phyloP scores from a whole-genome alignment of 2,888 invertebrate species.

The Andrena hattorfiana region DNA sequence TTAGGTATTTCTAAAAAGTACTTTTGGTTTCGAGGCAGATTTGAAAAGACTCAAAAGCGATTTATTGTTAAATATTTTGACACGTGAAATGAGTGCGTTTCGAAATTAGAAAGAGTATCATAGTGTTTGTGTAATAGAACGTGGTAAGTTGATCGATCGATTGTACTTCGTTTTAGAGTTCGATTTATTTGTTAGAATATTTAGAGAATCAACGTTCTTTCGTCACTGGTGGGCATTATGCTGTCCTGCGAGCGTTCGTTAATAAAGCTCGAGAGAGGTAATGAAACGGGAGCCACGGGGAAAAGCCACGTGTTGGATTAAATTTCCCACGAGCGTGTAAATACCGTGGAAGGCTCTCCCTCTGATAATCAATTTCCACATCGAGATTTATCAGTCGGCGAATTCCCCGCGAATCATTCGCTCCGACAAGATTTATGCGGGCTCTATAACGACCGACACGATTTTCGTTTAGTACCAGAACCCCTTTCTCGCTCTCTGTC shows the following conservation, averaged over 20 bases:
- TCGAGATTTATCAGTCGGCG: constrained; percentile 64
- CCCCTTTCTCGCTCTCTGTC: constrained; percentile 10
- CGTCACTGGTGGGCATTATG: background rate
- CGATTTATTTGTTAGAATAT: too few relatives aligned
- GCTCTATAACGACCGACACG: constrained; percentile 35
- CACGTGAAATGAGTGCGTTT: too few relatives aligned
- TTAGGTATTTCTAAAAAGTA: too few relatives aligned
- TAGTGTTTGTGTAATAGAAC: too few relatives aligned
- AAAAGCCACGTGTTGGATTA: background rate
- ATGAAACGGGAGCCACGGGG: background rate
- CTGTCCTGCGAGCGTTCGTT: background rate
- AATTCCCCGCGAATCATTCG: constrained; percentile 58
- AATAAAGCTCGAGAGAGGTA: background rate
- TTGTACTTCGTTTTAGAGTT: too few relatives aligned
- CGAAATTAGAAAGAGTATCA: too few relatives aligned
- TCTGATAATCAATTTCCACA: constrained; percentile 66
- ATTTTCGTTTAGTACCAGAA: constrained; percentile 38
- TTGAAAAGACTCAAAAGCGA: too few relatives aligned
- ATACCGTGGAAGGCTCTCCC: constrained; percentile 33
- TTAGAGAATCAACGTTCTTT: too few relatives aligned
- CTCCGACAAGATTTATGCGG: constrained; percentile 63
- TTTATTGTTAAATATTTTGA: too few relatives aligned
- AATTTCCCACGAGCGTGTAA: constrained; percentile 5
- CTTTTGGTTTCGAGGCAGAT: too few relatives aligned
- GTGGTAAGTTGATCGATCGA: too few relatives aligned